A percentile compares a stretch with the other conserved stretches of the same genome.
phyloP scores from a whole-genome alignment of 2,113 vertebrate species.

The Glaucomys volans region DNA sequence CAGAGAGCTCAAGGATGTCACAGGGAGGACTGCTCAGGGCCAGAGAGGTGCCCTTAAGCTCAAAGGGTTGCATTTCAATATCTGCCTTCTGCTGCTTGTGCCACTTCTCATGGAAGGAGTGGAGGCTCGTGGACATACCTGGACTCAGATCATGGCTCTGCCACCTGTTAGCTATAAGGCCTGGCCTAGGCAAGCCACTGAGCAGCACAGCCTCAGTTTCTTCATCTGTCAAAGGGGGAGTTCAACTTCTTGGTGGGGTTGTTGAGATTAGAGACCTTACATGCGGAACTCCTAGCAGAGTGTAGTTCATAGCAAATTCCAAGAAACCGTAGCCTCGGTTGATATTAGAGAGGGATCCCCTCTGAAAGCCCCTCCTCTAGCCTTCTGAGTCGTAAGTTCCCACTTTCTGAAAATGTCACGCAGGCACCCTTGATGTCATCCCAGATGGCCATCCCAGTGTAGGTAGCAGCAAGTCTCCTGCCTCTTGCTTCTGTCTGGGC shows the following conservation, averaged over 20 bases:
- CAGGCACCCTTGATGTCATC: not conserved
- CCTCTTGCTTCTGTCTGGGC: slow-evolving; percentile 47
- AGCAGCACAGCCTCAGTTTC: not conserved
- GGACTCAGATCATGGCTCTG: not conserved
- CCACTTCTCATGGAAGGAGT: not conserved
- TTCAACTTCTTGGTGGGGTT: not conserved
- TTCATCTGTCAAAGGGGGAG: not conserved
- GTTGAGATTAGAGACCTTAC: not conserved
- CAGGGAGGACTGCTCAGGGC: not conserved
- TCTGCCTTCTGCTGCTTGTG: not conserved
- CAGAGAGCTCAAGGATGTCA: not conserved
- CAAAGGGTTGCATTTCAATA: not conserved
- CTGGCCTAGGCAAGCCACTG: not conserved
- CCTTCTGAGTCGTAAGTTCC: not conserved
- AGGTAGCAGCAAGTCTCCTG: not conserved
- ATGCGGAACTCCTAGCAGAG: not conserved
- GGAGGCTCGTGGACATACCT: not conserved
- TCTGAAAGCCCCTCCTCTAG: not conserved
- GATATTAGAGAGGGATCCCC: not conserved
- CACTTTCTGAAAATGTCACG: slow-evolving; percentile 34
- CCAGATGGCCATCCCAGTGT: slow-evolving; percentile 45
- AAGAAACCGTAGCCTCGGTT: not conserved
- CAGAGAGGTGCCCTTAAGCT: not conserved
- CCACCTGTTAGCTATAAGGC: not conserved
- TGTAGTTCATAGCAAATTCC: not conserved